Base-by-base conservation (phyloP, 1,140 invertebrate genomes). In the Probaryconus sp. region DNA sequence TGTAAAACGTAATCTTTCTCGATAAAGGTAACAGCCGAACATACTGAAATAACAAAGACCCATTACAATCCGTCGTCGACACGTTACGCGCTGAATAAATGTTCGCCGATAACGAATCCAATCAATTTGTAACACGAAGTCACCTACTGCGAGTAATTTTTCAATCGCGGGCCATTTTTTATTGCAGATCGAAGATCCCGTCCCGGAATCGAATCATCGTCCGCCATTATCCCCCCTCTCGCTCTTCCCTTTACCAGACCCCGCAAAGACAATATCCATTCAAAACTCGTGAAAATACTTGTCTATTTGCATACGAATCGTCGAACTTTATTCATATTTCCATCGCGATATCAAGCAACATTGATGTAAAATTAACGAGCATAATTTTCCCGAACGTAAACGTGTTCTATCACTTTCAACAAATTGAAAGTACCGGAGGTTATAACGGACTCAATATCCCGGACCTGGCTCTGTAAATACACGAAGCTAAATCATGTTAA, bases 41-140 rank as follows among this genome's bases (percentile, higher is more conserved):
- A n/a, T n/a, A n/a, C n/a, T n/a, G n/a, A n/a, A n/a, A n/a, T n/a
- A n/a, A n/a, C n/a, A n/a, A n/a, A n/a, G n/a, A n/a, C n/a, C n/a
- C n/a, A n/a, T n/a, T n/a, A n/a, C n/a, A n/a, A n/a, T n/a, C n/a
- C n/a, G n/a, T n/a, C n/a, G n/a, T n/a, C n/a, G n/a, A n/a, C n/a
- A n/a, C 10, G 10, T 42, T 42, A 24, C 7, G 20, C 3, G 16
- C 35, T n/a, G 21, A 45, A 61, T 24, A 10, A 31, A 24, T 13
- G 48, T 17, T 31, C 30, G 38, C 37, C 18, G 38, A 21, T 30
- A 18, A 9, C 28, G 10, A 53, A 18, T 45, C 28, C 30, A 64
- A 64, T 64, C 47, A 64, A 53, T 53, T 64, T 64, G 47, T 33
- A 51, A 35, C 47, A 48, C 33, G 24, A 7, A 21, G 60, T 35